Evolutionary conservation across 2,797 vertebrate genomes (phyloP).

Genomic region (Pangasius krempfi): DNA sequence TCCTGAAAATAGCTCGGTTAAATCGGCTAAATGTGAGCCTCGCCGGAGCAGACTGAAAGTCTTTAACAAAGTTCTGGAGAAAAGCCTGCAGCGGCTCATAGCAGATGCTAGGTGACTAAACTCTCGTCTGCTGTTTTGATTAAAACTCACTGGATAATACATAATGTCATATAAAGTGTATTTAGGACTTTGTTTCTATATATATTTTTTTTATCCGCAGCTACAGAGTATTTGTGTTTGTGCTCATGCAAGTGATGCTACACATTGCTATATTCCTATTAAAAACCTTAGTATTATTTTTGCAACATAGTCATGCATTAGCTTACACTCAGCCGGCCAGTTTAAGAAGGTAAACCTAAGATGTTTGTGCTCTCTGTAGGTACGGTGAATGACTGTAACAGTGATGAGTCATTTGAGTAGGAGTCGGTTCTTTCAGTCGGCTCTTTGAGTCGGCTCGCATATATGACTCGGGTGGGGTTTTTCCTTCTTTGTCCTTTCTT

Average conservation of each 20-base stretch:
- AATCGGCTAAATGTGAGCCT: conserved; percentile 38
- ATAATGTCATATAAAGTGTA: too few relatives aligned
- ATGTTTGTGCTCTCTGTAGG: background rate
- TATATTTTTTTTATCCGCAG: background rate
- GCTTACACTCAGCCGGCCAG: background rate
- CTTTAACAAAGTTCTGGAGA: conserved; percentile 79
- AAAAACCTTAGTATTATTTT: background rate
- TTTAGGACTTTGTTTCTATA: background rate
- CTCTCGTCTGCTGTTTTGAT: background rate
- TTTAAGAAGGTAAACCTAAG: background rate
- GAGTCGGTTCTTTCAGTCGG: background rate
- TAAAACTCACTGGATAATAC: background rate
- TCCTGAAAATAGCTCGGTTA: conserved; percentile 7
- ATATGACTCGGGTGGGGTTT: background rate
- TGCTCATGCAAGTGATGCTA: background rate
- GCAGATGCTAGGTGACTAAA: conserved; percentile 68
- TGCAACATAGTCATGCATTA: background rate
- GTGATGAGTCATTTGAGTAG: background rate
- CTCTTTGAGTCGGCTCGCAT: background rate
- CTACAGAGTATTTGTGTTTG: background rate
- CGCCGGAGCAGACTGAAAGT: conserved; percentile 68
- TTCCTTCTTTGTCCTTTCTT: background rate
- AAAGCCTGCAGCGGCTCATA: conserved; percentile 72
- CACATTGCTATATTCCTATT: background rate
- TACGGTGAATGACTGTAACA: background rate